Conservation (phyloP, 2,113 vertebrate genomes). For the Oreochromis spilurus region DNA sequence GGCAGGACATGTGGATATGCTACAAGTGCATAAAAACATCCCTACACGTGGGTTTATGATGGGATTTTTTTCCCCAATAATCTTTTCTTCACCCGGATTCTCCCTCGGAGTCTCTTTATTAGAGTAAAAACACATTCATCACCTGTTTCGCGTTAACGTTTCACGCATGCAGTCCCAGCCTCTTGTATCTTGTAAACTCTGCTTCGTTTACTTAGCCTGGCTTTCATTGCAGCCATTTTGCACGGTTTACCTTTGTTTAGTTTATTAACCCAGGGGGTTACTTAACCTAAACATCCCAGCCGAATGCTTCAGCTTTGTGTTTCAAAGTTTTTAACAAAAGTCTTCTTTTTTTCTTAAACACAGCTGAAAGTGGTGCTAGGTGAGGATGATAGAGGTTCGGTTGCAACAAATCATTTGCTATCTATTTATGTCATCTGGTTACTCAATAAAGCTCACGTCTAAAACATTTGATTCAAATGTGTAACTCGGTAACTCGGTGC, state of each 20-base stretch:
- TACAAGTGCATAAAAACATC: neutral
- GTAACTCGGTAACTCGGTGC: neutral
- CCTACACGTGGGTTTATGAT: neutral
- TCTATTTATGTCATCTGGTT: neutral
- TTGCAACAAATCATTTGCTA: slow-evolving; percentile 53
- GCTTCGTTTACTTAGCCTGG: slow-evolving; percentile 96
- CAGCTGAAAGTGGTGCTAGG: slow-evolving; percentile 80
- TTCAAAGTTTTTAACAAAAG: slow-evolving; percentile 86
- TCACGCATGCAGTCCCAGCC: slow-evolving; percentile 73
- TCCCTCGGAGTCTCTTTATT: slow-evolving; percentile 41
- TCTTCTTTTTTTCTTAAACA: slow-evolving; percentile 41
- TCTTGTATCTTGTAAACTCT: slow-evolving; percentile 90
- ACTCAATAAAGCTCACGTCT: neutral
- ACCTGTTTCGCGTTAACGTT: slow-evolving; percentile 91
- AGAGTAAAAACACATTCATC: slow-evolving; percentile 67
- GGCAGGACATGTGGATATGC: neutral
- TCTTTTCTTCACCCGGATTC: slow-evolving; percentile 18
- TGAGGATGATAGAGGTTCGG: slow-evolving; percentile 79
- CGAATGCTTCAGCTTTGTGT: slow-evolving; percentile 84
- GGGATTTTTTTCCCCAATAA: neutral
- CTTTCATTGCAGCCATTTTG: slow-evolving; percentile 97
- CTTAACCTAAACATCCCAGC: slow-evolving; percentile 92
- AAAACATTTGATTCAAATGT: neutral
- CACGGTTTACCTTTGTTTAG: slow-evolving; percentile 97
- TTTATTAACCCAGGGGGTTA: slow-evolving; percentile 99